Conservation (phyloP, 37 sponge, comb jelly and placozoan species). For the Hormiphora californensis region DNA sequence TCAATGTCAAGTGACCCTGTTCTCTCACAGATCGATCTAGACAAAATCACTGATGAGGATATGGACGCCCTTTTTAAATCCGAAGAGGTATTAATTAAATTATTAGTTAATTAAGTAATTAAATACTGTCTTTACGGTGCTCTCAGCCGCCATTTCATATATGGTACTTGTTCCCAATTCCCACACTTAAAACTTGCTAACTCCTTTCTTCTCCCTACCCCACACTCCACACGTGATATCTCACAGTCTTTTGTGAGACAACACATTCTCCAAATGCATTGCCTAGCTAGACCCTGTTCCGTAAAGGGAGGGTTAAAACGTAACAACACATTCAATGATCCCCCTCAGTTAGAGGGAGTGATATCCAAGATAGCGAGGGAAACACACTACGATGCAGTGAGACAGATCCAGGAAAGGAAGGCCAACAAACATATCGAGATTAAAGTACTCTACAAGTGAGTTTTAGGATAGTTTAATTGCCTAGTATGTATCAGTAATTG, state of each 20-base stretch:
- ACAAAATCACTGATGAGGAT: background rate
- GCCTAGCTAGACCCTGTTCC: too few relatives aligned
- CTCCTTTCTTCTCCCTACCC: too few relatives aligned
- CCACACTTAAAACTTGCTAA: too few relatives aligned
- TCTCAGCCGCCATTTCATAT: too few relatives aligned
- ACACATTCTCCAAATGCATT: too few relatives aligned
- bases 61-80: background rate
- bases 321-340: too few relatives aligned
- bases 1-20: background rate
- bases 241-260: too few relatives aligned
- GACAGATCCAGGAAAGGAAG: background rate
- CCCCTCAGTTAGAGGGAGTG: background rate
- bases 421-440: background rate
- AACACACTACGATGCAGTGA: background rate
- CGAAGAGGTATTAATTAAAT: background rate
- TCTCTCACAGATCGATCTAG: background rate
- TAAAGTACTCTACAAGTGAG: slow-evolving; percentile 19
- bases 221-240: too few relatives aligned
- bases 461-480: background rate
- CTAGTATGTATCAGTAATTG: too few relatives aligned
- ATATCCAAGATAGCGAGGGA: background rate
- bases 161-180: too few relatives aligned
- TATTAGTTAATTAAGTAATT: background rate
- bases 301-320: too few relatives aligned
- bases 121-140: background rate